These are phyloP conservation scores for Nasonia giraulti DNA, from an alignment of 1,140 invertebrate species.

Conservation along the genomic window DNA sequence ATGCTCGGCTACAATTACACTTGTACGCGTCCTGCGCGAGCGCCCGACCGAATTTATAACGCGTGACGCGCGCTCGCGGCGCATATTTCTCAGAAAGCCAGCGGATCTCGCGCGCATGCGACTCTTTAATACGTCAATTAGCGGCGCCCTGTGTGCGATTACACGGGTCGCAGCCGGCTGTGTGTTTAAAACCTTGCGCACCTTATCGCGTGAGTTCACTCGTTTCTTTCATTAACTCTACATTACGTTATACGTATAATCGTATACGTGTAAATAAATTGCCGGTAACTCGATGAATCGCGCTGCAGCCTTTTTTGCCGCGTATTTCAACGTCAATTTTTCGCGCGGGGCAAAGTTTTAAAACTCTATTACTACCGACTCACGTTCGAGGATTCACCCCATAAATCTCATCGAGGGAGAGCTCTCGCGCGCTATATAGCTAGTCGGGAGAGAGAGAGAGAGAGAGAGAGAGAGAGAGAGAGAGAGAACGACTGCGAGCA, in stretches of 20 bases:
- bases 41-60: slow-evolving; percentile 38
- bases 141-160: background rate
- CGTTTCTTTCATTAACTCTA: no score
- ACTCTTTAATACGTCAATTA: slow-evolving; percentile 33
- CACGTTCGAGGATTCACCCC: slow-evolving; percentile 44
- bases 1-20: slow-evolving; percentile 41
- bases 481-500: background rate
- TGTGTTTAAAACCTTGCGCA: background rate
- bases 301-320: background rate
- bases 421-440: background rate
- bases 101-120: background rate
- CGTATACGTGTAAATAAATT: no score
- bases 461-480: background rate
- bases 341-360: slow-evolving; percentile 38
- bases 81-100: slow-evolving; percentile 35
- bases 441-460: background rate
- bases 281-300: slow-evolving; percentile 12
- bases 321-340: slow-evolving; percentile 46
- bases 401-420: slow-evolving; percentile 44
- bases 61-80: slow-evolving; percentile 36
- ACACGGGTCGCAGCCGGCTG: background rate
- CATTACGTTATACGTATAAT: no score
- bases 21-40: slow-evolving; percentile 2
- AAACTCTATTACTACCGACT: slow-evolving; percentile 45
- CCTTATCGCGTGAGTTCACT: no score